phyloP scores from a whole-genome alignment of 2,797 vertebrate genomes.

The Ciconia nigra region DNA sequence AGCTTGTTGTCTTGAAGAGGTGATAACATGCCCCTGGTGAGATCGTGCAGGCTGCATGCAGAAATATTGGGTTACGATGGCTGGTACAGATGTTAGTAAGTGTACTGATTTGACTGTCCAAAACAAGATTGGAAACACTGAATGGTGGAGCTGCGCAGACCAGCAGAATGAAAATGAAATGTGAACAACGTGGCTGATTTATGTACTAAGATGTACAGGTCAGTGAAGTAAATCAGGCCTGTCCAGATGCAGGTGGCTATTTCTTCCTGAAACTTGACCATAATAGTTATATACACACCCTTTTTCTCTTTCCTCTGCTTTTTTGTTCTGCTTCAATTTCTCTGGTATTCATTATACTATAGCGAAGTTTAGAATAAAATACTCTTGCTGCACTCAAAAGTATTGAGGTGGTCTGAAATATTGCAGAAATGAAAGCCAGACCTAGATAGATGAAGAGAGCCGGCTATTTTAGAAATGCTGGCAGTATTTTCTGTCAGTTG shows the following conservation, averaged over 20 bases:
- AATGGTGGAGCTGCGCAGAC: not conserved
- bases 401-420: not conserved
- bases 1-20: not conserved
- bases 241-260: not conserved
- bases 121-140: not conserved
- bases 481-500: not conserved
- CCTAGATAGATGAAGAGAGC: not conserved
- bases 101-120: not conserved
- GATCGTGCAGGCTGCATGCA: not conserved
- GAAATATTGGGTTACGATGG: not conserved
- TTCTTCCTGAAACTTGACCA: not conserved
- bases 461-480: not conserved
- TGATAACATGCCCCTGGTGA: not conserved
- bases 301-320: not conserved
- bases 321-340: not conserved
- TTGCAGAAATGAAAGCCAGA: not conserved
- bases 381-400: not conserved
- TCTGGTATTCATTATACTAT: not conserved
- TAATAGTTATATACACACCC: fast-evolving
- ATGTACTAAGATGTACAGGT: not conserved
- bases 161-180: not conserved
- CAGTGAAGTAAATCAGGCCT: not conserved
- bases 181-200: not conserved
- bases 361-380: not conserved
- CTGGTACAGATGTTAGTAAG: not conserved